phyloP scores from a whole-genome alignment of 2,888 invertebrate genomes.

The Drosophila nigritarsus region DNA sequence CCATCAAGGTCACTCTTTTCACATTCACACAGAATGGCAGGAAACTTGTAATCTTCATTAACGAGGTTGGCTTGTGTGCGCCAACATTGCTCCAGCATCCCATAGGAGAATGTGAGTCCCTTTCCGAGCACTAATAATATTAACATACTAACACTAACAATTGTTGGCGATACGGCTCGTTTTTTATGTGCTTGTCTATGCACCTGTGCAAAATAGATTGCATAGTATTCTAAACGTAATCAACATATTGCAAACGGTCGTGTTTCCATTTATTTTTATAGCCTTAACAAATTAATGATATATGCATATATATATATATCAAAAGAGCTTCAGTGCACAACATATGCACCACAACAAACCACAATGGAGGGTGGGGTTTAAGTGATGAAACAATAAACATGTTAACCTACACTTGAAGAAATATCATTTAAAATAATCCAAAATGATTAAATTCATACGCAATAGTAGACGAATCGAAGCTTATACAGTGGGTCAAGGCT shows the following conservation, averaged over 20 bases:
- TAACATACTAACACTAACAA: conserved; percentile 29
- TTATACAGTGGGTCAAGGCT: too few relatives aligned
- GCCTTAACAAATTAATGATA: conserved; percentile 33
- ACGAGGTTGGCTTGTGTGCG: conserved; percentile 28
- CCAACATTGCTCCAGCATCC: conserved; percentile 1
- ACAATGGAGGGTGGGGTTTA: conserved; percentile 4
- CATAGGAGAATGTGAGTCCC: background rate
- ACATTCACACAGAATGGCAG: conserved; percentile 18
- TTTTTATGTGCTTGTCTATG: conserved; percentile 2
- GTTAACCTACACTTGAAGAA: conserved; percentile 5
- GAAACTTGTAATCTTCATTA: conserved; percentile 50
- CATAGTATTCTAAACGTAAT: conserved; percentile 55
- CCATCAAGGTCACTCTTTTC: conserved; percentile 19
- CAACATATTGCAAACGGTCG: conserved; percentile 48
- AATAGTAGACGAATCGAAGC: background rate
- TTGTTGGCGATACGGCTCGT: conserved; percentile 8
- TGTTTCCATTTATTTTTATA: conserved; percentile 41
- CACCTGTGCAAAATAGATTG: conserved; percentile 39
- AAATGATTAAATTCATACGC: background rate
- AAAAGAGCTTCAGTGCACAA: conserved; percentile 20
- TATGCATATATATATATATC: conserved; percentile 25
- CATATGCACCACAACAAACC: conserved; percentile 1
- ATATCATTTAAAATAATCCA: background rate
- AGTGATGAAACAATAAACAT: conserved; percentile 47
- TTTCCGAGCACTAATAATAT: conserved; percentile 50